Evolutionary conservation across 2,113 vertebrate genomes (phyloP).

Genomic region (Ceyx melanurus): DNA sequence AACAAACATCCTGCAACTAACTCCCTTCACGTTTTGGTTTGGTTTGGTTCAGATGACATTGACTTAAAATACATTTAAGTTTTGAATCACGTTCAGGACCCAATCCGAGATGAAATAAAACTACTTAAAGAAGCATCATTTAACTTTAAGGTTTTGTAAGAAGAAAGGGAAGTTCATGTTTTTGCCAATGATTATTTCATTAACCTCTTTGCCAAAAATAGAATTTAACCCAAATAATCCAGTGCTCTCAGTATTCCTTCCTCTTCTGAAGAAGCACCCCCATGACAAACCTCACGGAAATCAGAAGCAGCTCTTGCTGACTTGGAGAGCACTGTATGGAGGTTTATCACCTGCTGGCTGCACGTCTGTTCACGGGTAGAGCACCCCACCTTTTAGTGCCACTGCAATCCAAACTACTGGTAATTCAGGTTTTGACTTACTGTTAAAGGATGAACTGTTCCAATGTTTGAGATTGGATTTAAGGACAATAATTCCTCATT

Average conservation of each 20-base stretch:
- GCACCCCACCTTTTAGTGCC: conserved; percentile 18
- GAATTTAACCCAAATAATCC: conserved; percentile 17
- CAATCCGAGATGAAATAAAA: not conserved
- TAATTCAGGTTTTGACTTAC: conserved; percentile 45
- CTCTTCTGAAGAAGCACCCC: conserved; percentile 11
- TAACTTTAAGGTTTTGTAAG: not conserved
- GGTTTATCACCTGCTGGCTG: not conserved
- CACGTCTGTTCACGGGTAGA: not conserved
- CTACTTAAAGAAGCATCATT: not conserved
- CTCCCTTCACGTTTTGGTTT: not conserved
- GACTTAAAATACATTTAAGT: not conserved
- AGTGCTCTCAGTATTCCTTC: not conserved
- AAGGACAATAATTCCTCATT: not conserved
- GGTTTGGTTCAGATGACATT: not conserved
- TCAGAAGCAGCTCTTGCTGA: not conserved
- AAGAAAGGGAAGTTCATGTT: not conserved
- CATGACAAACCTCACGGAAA: not conserved
- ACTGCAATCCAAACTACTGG: conserved; percentile 44
- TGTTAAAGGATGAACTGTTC: not conserved
- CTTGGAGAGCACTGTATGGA: not conserved
- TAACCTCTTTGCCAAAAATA: conserved; percentile 14
- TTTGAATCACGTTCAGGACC: not conserved
- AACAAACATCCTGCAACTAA: not conserved
- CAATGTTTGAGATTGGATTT: not conserved
- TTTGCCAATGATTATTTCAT: conserved; percentile 1